Base-by-base conservation (phyloP, 2,113 vertebrate genomes). In the Archilochus colubris region DNA sequence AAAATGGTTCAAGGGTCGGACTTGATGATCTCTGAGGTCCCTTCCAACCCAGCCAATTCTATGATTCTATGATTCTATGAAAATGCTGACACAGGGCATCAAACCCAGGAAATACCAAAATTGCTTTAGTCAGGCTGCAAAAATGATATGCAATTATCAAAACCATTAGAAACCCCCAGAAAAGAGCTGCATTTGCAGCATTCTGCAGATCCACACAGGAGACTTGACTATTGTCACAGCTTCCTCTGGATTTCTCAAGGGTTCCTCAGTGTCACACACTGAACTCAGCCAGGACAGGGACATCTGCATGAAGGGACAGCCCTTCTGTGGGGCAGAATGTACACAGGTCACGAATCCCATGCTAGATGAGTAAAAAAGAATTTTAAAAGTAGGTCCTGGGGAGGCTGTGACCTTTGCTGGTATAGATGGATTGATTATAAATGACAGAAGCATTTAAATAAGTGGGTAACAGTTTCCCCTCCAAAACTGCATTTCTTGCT, bases 101-200 rank as follows among this genome's bases (percentile, higher is more conserved):
- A 92, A 91, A 96, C 20, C 46, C 66, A 93, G 67, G 46, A 77
- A 88, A 62, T 10, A 83, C 7, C 28, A 89, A 53, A 92, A 96
- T 48, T 94, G 44, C 76, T 79, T 72, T 77, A 68, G 25, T 94
- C 66, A 73, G 86, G 40, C 86, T 88, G 43, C 69, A 82, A 75
- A 97, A 95, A 61, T 85, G 44, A 40, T 25, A 69, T 63, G 50
- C 87, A 74, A 90, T 96, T 94, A 95, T 22, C 33, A 75, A 92
- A 93, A 94, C 75, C 80, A 91, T 91, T 82, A 96, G 36, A 40
- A 70, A 81, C 31, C 38, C 36, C 8, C 31, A 55, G 33, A n/a
- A 55, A 74, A 74, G 77, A 15, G 54, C 62, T 86, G 40, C 24
- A 62, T 76, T 75, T 72, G 48, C 46, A 88, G 22, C 48, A 50